Evolutionary conservation across 2,113 vertebrate species (phyloP).

Genomic region (Condylura cristata): DNA sequence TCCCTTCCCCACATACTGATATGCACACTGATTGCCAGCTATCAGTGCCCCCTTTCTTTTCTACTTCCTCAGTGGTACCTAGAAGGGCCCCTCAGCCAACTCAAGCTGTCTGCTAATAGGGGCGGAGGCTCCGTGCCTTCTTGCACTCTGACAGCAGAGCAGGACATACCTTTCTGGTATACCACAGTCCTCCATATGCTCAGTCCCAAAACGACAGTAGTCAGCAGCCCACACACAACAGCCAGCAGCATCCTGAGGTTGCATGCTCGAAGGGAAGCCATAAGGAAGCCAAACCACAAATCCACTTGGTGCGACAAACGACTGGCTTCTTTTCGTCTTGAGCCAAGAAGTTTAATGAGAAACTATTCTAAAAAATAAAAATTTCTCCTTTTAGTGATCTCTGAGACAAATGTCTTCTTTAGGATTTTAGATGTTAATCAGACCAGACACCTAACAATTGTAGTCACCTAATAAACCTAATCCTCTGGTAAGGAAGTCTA

Average conservation of each 20-base stretch:
- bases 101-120: neutral
- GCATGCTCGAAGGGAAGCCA: neutral
- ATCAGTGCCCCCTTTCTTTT: neutral
- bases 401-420: neutral
- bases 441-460: neutral
- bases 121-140: neutral
- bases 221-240: slow-evolving; percentile 47
- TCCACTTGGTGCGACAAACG: neutral
- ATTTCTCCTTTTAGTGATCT: neutral
- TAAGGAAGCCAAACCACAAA: slow-evolving; percentile 5
- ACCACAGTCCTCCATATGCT: slow-evolving; percentile 65
- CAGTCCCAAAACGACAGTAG: neutral
- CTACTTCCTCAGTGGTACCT: neutral
- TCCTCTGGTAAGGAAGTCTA: neutral
- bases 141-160: neutral
- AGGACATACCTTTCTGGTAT: slow-evolving; percentile 71
- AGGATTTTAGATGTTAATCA: neutral
- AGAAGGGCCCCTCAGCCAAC: neutral
- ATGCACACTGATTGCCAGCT: neutral
- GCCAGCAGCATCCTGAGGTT: slow-evolving; percentile 52
- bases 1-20: neutral
- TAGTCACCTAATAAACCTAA: neutral
- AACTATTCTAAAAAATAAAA: slow-evolving; percentile 11
- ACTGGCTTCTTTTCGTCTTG: slow-evolving; percentile 5
- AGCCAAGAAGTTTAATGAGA: neutral